phyloP scores from a whole-genome alignment of 2,797 vertebrate genomes.

The Nasua narica region DNA sequence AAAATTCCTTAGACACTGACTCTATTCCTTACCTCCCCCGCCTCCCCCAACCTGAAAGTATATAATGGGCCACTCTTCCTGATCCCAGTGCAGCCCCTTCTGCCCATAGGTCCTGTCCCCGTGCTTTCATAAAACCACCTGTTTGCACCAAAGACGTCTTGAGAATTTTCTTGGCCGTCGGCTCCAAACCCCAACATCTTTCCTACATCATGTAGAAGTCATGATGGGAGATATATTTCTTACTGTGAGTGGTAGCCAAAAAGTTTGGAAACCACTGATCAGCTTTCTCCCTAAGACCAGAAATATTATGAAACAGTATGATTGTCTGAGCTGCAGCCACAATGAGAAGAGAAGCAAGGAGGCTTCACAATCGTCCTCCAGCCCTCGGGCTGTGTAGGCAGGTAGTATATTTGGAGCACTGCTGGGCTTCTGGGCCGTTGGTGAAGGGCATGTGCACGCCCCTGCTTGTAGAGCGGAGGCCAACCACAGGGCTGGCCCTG shows the following conservation, averaged over 20 bases:
- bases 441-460: neutral
- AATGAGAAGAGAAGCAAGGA: too few species aligned
- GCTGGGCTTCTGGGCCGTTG: neutral
- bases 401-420: neutral
- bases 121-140: neutral
- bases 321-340: neutral
- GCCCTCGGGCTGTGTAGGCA: fast-evolving
- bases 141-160: neutral
- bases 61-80: neutral
- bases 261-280: neutral
- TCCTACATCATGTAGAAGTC: neutral
- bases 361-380: too few species aligned
- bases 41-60: neutral
- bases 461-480: neutral
- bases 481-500: too few species aligned
- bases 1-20: neutral
- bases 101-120: neutral
- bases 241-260: neutral
- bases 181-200: neutral
- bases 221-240: neutral
- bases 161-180: neutral
- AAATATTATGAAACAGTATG: neutral
- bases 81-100: neutral
- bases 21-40: neutral
- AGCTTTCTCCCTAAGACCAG: neutral